phyloP scores from a whole-genome alignment of 2,888 invertebrate species.

The Nymphalis polychloros region DNA sequence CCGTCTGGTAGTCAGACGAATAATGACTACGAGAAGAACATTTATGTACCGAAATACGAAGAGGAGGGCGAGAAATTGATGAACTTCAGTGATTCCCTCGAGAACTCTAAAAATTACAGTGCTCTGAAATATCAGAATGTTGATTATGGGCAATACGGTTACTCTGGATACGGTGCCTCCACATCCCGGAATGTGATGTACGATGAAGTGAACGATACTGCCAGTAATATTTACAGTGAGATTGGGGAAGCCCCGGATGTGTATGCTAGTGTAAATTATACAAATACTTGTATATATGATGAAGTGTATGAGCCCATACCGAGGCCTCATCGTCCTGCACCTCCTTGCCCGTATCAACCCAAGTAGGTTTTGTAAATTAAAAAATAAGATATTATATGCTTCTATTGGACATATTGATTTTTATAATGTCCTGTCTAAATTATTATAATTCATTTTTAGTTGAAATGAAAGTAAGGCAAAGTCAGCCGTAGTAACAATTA shows the following conservation, averaged over 20 bases:
- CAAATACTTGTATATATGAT: constrained; percentile 64
- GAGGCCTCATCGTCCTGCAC: constrained; percentile 84
- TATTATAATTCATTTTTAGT: too few relatives aligned
- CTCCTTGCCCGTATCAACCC: constrained; percentile 70
- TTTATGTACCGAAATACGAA: constrained; percentile 69
- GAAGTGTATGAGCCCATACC: constrained; percentile 66
- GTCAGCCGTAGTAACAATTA: too few relatives aligned
- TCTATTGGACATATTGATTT: too few relatives aligned
- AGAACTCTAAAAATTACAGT: constrained; percentile 74
- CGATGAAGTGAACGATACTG: constrained; percentile 69
- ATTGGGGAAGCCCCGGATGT: constrained; percentile 50
- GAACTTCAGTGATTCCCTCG: constrained; percentile 67
- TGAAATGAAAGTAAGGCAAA: too few relatives aligned
- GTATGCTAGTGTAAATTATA: constrained; percentile 40
- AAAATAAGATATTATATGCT: too few relatives aligned
- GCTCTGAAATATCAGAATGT: constrained; percentile 70
- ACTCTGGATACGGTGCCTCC: constrained; percentile 48
- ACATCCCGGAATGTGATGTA: constrained; percentile 54
- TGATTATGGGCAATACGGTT: constrained; percentile 48
- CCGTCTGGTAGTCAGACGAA: constrained; percentile 51
- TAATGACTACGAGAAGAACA: constrained; percentile 72
- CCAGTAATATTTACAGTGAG: constrained; percentile 70
- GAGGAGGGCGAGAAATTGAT: constrained; percentile 65
- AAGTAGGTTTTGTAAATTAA: constrained; percentile 10
- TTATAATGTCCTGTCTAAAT: too few relatives aligned